Percentiles rank a stretch among this genome's conserved stretches.
These are phyloP conservation scores for Parazoanthus atlanticus DNA, from an alignment of 92 coral and sea anemone species.

Conservation along the genomic window DNA sequence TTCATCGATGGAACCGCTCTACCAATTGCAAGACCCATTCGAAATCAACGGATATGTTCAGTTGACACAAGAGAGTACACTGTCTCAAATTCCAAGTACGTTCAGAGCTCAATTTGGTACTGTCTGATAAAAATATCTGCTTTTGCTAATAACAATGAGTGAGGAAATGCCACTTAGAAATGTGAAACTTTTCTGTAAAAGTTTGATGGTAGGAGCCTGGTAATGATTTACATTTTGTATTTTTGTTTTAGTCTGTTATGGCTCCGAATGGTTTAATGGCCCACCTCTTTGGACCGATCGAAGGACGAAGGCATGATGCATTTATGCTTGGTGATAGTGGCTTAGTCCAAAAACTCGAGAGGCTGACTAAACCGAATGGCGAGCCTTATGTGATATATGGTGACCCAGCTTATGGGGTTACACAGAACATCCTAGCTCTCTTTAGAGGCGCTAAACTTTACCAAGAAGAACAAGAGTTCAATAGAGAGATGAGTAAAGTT, in stretches of 20 bases:
- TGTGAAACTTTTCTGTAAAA: neutral
- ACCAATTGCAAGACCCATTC: slow-evolving; percentile 44
- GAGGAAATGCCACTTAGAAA: neutral
- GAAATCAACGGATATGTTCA: slow-evolving; percentile 55
- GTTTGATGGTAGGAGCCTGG: neutral
- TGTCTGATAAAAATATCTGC: neutral
- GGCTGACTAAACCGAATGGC: slow-evolving; percentile 48
- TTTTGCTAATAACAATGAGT: neutral
- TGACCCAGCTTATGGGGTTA: slow-evolving; percentile 66
- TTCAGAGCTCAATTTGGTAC: neutral
- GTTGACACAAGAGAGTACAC: slow-evolving; percentile 57
- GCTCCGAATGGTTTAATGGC: slow-evolving; percentile 68
- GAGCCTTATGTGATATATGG: slow-evolving; percentile 63
- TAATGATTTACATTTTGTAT: neutral
- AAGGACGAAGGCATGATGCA: slow-evolving; percentile 65
- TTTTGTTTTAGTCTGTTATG: slow-evolving; percentile 54
- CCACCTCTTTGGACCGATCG: slow-evolving; percentile 64
- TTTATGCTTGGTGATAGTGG: slow-evolving; percentile 67
- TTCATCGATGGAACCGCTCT: slow-evolving; percentile 59
- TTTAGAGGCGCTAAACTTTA: slow-evolving; percentile 58
- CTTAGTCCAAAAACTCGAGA: slow-evolving; percentile 36
- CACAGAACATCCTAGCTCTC: slow-evolving; percentile 60
- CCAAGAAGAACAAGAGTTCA: slow-evolving; percentile 48
- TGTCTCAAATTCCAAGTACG: slow-evolving; percentile 58
- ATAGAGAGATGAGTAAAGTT: slow-evolving; percentile 53